Evolutionary conservation across 2,113 vertebrate species (phyloP).

Genomic region (Prionailurus bengalensis): DNA sequence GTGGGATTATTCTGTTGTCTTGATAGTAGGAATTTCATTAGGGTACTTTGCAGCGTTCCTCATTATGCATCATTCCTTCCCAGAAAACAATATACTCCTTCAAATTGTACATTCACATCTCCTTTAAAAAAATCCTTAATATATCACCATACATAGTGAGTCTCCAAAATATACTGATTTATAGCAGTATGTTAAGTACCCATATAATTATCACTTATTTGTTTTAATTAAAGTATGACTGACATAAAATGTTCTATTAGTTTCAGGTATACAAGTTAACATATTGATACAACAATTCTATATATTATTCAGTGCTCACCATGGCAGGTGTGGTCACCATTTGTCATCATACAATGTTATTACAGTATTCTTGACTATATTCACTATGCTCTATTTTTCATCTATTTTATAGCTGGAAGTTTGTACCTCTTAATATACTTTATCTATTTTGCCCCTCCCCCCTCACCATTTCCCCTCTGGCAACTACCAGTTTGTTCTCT

Average conservation of each 20-base stretch:
- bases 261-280: not conserved
- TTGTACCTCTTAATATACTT: not conserved
- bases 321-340: not conserved
- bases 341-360: not conserved
- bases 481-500: not conserved
- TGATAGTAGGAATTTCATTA: not conserved
- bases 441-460: not conserved
- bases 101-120: not conserved
- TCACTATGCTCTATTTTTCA: not conserved
- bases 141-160: not conserved
- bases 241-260: not conserved
- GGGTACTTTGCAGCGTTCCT: not conserved
- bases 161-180: not conserved
- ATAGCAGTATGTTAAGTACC: not conserved
- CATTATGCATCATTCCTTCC: not conserved
- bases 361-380: not conserved
- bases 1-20: not conserved
- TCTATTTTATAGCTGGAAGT: not conserved
- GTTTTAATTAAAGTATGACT: not conserved
- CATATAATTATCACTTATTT: not conserved
- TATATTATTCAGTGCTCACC: not conserved
- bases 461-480: not conserved
- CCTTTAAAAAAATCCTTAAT: not conserved
- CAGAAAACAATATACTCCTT: not conserved
- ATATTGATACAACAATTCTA: not conserved